Evolutionary conservation across 64 coral and sea anemone species (phyloP), one percentile per base, ranked within the genome.

Genomic region (Stichodactyla mertensii): DNA sequence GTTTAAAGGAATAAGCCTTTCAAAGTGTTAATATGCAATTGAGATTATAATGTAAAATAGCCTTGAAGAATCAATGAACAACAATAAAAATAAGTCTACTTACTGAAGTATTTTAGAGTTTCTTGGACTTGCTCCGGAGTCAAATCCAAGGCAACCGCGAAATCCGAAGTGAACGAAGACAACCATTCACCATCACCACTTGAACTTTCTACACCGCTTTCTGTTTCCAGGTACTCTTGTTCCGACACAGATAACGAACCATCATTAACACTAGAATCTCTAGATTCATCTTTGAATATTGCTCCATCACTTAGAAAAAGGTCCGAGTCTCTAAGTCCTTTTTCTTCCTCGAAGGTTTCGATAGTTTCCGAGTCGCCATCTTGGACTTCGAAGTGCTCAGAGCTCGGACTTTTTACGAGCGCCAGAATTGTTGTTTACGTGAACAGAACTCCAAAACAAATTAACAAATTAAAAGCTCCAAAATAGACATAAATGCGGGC

Each of bases 51-150:
- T 74, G 23, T 23, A 31, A 74, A 74, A 74, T 11, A 14, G 6
- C 1, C 27, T 13, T 74, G 24, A 74, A 66, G 4, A 66, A 31
- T 74, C 7, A 81, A 81, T 53, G 54, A 55, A 45, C 3, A 81
- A 55, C 19, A 81, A 18, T 13, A 53, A 59, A 71, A 36, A 52
- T 23, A 19, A 6, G 54, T 59, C 52, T 87, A 92, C 90, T 92
- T 69, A 92, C 90, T 92, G 19, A 92, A 92, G 64, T 92, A 92
- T 83, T 87, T 92, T 28, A 92, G 77, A 0, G 90, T 92, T 87
- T 92, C 90, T 57, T 87, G 90, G 0, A 86, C 85, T 58, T 92
- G 90, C 52, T 92, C 90, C 18, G 90, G 77, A 14, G 90, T 92
- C 12, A 92, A 82, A 87, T 92, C 90, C 11, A 92, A 84, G 10